Base-by-base conservation (phyloP, 1,140 invertebrate species). In the Saccostrea glomerata region DNA sequence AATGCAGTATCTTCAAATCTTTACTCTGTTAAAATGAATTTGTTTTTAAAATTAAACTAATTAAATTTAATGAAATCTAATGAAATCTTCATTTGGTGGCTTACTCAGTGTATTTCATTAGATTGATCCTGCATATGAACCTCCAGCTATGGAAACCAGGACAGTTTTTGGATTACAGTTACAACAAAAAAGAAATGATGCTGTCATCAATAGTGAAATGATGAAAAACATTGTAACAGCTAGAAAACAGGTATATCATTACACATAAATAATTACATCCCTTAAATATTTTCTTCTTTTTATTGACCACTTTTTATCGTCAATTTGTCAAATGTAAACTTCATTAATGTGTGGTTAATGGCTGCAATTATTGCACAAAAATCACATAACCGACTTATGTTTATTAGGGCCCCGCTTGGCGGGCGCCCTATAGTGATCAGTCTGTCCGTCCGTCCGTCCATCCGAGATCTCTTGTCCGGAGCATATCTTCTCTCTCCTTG, bases 141-240 rank as follows among this genome's bases (percentile, higher is more conserved):
- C 99, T 0, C 96, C 96, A 60, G 94, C 96, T 2, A 96, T 97
- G 47, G 99, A 99, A 95, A 96, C 97, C 5, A 97, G 98, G 94
- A 97, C 97, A 0, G 95, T 99, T 12, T 99, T 98, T 94, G 99
- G 99, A 11, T 95, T 99, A 2, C 97, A 97, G 0, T 93, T 99
- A 93, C 97, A 99, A 93, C 99, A 99, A 95, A 97, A 96, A 93
- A 96, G 98, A 82, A 99, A 99, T 94, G 97, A 99, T 95, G 98
- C 97, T 0, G 94, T 97, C 17, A 99, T 99, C 88, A 96, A 98
- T 87, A 95, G 96, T 20, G 95, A 96, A 0, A 94, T 98, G 0
- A 99, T 99, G 92, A 95, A 95, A 2, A 99, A 99, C 95, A 94
- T 99, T 85, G 98, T 98, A 0, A 97, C 97, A 0, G 96, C 96